Base-by-base conservation (phyloP, 2,888 invertebrate species). In the Mamestra brassicae region DNA sequence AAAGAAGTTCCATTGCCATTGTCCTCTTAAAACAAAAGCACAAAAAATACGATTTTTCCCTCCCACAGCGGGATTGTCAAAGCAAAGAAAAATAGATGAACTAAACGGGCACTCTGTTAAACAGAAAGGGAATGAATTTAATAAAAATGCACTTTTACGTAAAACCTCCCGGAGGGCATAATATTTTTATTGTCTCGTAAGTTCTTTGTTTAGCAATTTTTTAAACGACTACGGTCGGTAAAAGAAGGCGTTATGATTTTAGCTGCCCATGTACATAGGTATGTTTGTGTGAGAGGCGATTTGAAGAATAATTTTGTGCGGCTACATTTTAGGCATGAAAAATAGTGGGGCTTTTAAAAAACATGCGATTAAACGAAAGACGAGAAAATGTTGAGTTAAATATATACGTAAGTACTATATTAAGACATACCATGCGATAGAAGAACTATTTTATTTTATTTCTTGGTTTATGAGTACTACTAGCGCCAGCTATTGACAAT, bases 121-220 rank as follows among this genome's bases (percentile, higher is more conserved):
- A 42, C 15, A 45, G 45, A 60, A 69, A 72, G 17, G 3, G n/a
- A 47, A 63, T 63, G 63, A 63, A 72, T 72, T 26, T 67, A 78
- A 70, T 81, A 77, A 70, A 60, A 10, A 57, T 81, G 71, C 58
- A 76, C 76, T 69, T 61, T 60, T n/a, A 15, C 17, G 38, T 26
- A 17, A 26, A 67, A 58, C 36, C 52, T 54, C 2, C 3, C 17
- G 4, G 11, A 11, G 45, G 26, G 52, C 34, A 52, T 17, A 52
- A 36, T 0, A 61, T 45, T 62, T 42, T 17, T n/a, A 54, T 42
- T 74, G 50, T 69, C 36, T 17, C 50, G 26, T 13, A 36, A 42
- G 57, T 8, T 42, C 47, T 69, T 47, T 66, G 36, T 63, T 34
- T 15, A 15, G 57, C 15, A 55, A 26, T 11, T 55, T 17, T 36